Evolutionary conservation across 2,888 invertebrate genomes (phyloP), one percentile per base, ranked within the genome.

Genomic region (Orthosia gracilis): DNA sequence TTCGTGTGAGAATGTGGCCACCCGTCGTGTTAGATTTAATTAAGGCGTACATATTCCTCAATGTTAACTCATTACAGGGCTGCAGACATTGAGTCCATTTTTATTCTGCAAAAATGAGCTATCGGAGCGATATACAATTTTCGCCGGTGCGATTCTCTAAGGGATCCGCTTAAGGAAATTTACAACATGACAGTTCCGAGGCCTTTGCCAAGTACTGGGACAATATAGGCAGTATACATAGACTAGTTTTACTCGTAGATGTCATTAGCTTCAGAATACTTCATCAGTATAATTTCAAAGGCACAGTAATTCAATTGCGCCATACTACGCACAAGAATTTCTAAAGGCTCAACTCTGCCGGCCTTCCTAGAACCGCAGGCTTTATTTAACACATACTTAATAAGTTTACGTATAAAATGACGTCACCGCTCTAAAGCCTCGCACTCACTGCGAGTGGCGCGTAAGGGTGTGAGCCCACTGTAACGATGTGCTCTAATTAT

Each of bases 401-500:
- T 79, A 76, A 63, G 63, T 73, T 76, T 57, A 71, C 61, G 58
- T 67, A 69, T 67, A 72, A 78, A 71, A 63, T 76, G 61, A 58
- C 72, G 76, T 69, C 71, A 59, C 26, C 69, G 57, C 58, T 67
- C 66, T 79, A 79, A 78, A 72, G 84, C 70, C 75, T 55, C 54
- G 78, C 76, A 62, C 81, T 73, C 78, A 78, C 61, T 17, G 13
- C 58, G 64, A 76, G 75, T 65, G 74, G 69, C 61, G 52, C 58
- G 73, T 67, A 78, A 76, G 68, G 78, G 82, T 40, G 72, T 69
- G 72, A 66, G 76, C 73, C 71, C 79, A 81, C 79, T 26, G 80
- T 88, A 87, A 88, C 75, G 85, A 84, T 85, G 86, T 81, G 82
- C 85, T 73, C 85, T 85, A 85, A 88, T 87, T 88, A 84, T 84